Evolutionary conservation across 1,140 invertebrate species (phyloP), one percentile per base, ranked within the genome.

Genomic region (Cydia splendana): DNA sequence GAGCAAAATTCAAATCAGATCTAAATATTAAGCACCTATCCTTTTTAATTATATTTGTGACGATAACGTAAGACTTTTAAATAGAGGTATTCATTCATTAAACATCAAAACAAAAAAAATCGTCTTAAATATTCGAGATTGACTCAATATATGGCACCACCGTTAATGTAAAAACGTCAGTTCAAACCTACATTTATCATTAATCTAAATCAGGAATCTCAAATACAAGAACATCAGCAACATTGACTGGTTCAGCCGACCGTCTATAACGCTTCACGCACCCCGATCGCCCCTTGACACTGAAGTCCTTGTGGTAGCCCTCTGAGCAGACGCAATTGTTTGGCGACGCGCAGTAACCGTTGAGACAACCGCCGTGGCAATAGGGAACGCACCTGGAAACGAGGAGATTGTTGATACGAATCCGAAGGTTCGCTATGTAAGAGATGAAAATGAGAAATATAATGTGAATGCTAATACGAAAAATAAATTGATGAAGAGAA

Each of bases 221-320:
- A 76, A 86, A 85, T 7, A 86, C 74, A 0, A 87, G 77, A 10
- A 82, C 30, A 7, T 84, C 79, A 28, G 82, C 81, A 7, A 83
- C 65, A 24, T 83, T 78, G 9, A 78, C 24, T 18, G 78, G 77
- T 69, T 77, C 76, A 51, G 77, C 67, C 0, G 88, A 90, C 45
- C 90, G 75, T 34, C 85, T 81, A 10, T 84, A 82, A 2, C 90
- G 84, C 74, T 86, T 89, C 2, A 96, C 87, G 82, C 96, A 96
- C 15, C 86, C 89, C 69, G 95, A 94, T 28, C 94, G 94, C 0
- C 95, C 95, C 85, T 96, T 96, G 2, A 95, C 94, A 69, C 95
- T 95, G 3, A 87, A 82, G 80, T 95, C 95, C 81, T 96, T 95
- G 75, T 94, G 89, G 82, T 92, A 96, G 15, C 95, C 95, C 0